Base-by-base conservation (phyloP, 2,113 vertebrate genomes). In the Neoarius graeffei region DNA sequence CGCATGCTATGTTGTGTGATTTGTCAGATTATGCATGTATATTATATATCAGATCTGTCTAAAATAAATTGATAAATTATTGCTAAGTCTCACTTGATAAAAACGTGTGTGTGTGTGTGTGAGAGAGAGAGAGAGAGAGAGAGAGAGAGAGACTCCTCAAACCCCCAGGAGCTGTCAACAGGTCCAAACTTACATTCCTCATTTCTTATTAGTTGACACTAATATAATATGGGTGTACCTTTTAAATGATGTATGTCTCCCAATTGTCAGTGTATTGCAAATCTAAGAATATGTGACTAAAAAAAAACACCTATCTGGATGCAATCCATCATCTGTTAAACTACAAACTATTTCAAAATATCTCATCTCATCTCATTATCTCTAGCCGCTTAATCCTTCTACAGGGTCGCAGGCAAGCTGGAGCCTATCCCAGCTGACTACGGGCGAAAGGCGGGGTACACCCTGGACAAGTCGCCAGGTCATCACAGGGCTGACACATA, bases 51-150 rank as follows among this genome's bases (percentile, higher is more conserved):
- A 80, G 25, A n/a, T 11, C 42, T 90, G 2, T 84, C 25, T 54
- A 25, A 50, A 42, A 85, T 76, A 81, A 89, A 87, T 66, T 69
- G 52, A 59, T 9, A 13, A 66, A 66, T 66, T 66, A 66, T 66
- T 66, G 25, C 25, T 64, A 1, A 25, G 8, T 9, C 60, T 62
- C 60, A 23, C 62, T 64, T 7, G 7, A 7, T 64, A 64, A 64
- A 23, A 25, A 25, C 10, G 23, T 25, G 64, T 27, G 64, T 27
- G 60, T 2, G 60, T 25, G 5, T 7, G 19, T 17, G 59, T 60
- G 59, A 25, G 62, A 64, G 62, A 25, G 62, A n/a, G 25, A 15
- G 56, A 0, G 56, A 57, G 13, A 57, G 56, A 57, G 56, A 57
- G 15, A 3, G 56, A 66, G 23, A 66, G 62, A 60, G 17, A 19